Conservation (phyloP, 2,888 invertebrate species). For the Lycaena phlaeas region DNA sequence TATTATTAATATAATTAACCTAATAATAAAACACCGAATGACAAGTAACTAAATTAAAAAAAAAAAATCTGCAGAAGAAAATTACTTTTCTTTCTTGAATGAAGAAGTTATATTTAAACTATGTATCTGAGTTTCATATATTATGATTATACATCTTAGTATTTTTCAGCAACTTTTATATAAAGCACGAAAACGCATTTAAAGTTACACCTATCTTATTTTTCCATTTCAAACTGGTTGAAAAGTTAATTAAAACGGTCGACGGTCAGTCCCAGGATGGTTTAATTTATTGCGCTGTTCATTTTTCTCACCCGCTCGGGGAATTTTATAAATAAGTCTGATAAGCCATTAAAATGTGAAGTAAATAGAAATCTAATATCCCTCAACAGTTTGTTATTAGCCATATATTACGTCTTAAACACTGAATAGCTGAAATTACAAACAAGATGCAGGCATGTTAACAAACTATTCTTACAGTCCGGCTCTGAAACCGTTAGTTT, state of each 20-base stretch:
- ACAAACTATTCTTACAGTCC: slow-evolving; percentile 23
- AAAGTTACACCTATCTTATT: slow-evolving; percentile 35
- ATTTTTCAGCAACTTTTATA: too few species aligned
- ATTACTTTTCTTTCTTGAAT: too few species aligned
- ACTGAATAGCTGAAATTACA: slow-evolving; percentile 19
- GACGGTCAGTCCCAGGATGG: slow-evolving; percentile 54
- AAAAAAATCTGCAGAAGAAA: too few species aligned
- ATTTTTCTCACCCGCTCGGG: slow-evolving; percentile 36
- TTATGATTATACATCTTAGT: too few species aligned
- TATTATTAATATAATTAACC: too few species aligned
- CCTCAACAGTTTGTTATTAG: background rate
- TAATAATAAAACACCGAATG: too few species aligned
- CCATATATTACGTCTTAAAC: slow-evolving; percentile 8
- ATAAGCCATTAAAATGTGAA: slow-evolving; percentile 1
- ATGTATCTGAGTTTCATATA: too few species aligned
- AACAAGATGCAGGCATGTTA: slow-evolving; percentile 23
- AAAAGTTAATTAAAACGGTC: slow-evolving; percentile 66
- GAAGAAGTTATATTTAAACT: too few species aligned
- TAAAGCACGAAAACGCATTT: slow-evolving; percentile 15
- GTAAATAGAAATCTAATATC: background rate
- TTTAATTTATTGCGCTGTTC: slow-evolving; percentile 57
- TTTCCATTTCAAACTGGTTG: slow-evolving; percentile 43
- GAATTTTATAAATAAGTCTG: slow-evolving; percentile 3
- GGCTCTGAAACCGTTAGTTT: slow-evolving; percentile 19
- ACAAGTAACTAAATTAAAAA: too few species aligned